A percentile compares a stretch with the other conserved stretches of the same genome.
Evolutionary conservation across 2,888 invertebrate species (phyloP).

Genomic region (Omphaloscelis lunosa): DNA sequence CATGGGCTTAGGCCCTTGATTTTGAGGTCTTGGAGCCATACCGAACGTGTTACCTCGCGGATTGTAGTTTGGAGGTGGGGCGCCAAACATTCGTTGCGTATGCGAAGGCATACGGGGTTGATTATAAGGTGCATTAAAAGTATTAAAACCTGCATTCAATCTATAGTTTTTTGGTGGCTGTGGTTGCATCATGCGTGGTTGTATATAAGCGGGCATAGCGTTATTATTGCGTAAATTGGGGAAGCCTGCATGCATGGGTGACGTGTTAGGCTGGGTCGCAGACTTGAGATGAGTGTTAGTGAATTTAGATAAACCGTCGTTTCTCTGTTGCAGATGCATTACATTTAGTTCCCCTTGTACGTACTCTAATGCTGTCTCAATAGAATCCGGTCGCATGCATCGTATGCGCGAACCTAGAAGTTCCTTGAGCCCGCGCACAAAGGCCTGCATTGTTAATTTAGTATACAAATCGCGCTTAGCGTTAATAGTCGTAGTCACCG

Average conservation of each 20-base stretch:
- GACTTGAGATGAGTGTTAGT: background rate
- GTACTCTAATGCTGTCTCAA: conserved; percentile 3
- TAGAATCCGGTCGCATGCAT: background rate
- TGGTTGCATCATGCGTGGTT: background rate
- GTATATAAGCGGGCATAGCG: background rate
- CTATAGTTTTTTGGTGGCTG: background rate
- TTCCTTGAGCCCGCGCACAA: background rate
- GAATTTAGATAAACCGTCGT: background rate
- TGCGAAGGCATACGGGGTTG: conserved; percentile 1
- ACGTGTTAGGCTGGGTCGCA: background rate
- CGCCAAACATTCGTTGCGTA: background rate
- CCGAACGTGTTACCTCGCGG: background rate
- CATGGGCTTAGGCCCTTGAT: no score
- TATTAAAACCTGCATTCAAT: background rate
- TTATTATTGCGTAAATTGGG: background rate
- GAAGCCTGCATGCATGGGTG: background rate
- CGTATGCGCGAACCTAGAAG: background rate
- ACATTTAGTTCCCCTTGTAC: background rate
- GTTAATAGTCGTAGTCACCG: background rate
- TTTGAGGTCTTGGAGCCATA: conserved; percentile 1
- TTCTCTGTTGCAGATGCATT: conserved; percentile 1
- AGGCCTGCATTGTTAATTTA: background rate
- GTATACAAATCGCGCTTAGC: conserved; percentile 1
- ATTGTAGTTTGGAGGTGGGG: background rate
- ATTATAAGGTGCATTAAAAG: background rate